Percentiles rank a stretch among this genome's conserved stretches.
These are phyloP conservation scores for Dromococcyx pavoninus DNA, from an alignment of 2,797 vertebrate genomes.

Conservation along the genomic window DNA sequence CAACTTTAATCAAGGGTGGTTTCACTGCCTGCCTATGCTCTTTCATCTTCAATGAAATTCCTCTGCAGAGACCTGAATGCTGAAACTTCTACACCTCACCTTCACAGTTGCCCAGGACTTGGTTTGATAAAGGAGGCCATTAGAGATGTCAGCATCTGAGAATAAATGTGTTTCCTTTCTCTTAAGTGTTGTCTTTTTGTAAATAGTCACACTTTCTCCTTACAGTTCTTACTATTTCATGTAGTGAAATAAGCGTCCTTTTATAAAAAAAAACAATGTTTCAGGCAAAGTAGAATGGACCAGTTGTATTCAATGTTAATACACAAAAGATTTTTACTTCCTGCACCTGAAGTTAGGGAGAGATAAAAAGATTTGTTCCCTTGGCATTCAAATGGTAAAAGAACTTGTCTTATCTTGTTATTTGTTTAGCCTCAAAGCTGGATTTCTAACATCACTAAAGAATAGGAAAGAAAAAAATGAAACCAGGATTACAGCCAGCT, in stretches of 20 bases:
- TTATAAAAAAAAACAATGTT: background rate
- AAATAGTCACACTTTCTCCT: conserved; percentile 11
- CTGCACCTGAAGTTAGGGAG: background rate
- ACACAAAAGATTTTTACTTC: background rate
- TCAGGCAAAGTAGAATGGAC: background rate
- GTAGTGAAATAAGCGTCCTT: background rate
- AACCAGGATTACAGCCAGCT: conserved; percentile 41
- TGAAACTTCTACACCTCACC: background rate
- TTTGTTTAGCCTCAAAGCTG: conserved; percentile 27
- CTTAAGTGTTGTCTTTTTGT: background rate
- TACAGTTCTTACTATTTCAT: background rate
- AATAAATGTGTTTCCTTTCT: background rate
- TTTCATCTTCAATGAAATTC: background rate
- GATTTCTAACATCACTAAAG: conserved; percentile 38
- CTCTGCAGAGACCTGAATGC: background rate
- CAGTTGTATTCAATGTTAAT: background rate
- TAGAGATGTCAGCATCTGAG: background rate
- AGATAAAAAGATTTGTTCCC: conserved; percentile 50
- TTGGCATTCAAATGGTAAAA: conserved; percentile 42
- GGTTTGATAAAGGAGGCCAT: background rate
- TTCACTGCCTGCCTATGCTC: background rate
- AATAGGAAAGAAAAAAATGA: conserved; percentile 40
- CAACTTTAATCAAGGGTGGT: background rate
- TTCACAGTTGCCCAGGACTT: background rate
- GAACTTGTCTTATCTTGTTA: conserved; percentile 52